Base-by-base conservation (phyloP, 2,113 vertebrate species). In the Trogon melanurus region DNA sequence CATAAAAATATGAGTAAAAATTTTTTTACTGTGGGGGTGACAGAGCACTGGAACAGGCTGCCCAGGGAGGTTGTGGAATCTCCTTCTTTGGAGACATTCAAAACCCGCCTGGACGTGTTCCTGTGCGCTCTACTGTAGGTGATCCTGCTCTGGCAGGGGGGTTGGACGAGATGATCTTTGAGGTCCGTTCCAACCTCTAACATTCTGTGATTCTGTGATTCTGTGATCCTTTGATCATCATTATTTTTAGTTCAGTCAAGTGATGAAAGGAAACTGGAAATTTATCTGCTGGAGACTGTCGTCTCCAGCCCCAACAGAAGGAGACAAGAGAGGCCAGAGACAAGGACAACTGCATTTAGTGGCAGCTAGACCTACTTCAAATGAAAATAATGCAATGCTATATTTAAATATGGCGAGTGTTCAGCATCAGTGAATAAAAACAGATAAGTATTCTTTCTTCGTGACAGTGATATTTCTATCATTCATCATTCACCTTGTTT, bases 251-350 rank as follows among this genome's bases (percentile, higher is more conserved):
- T 65, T 84, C 32, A 64, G 21, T 45, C n/a, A 48, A 6, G 7
- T 56, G 9, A 48, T 57, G 16, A 94, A 79, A 38, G 16, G 13
- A 85, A 79, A 36, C 5, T 30, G 10, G 30, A 86, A 79, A 69
- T 79, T 13, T 30, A 54, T 17, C 6, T 71, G 23, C 19, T 56
- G 50, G 53, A 74, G 26, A 34, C 10, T 45, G 25, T 51, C 13
- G 1, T 74, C 8, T 76, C 20, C 13, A 48, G 4, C 3, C 2
- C 9, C 4, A 38, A 50, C 1, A 54, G 10, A 8, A 47, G 9
- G 8, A 79, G 3, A 53, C n/a, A 88, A 73, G 15, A 74, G 7
- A 41, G 9, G 26, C 16, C 30, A 66, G 38, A 73, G 21, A 61
- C 2, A 6, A 67, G 3, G 21, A n/a, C 3, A 5, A 11, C 20